Evolutionary conservation across 1,140 invertebrate genomes (phyloP).

Genomic region (Pollicipes pollicipes): DNA sequence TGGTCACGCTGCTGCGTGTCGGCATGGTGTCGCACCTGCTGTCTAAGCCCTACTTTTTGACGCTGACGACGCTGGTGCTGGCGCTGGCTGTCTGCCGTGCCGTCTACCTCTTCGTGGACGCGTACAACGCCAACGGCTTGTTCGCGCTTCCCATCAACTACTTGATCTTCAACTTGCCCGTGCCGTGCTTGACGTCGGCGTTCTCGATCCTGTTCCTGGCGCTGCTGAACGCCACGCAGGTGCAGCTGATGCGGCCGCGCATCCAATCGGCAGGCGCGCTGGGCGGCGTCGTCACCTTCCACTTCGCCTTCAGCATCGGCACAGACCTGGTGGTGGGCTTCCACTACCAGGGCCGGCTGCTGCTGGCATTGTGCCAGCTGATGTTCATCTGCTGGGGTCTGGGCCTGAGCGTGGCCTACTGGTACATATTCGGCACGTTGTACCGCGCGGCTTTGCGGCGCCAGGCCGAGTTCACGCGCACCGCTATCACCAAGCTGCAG

Average conservation of each 20-base stretch:
- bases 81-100: slow-evolving; percentile 50
- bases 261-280: slow-evolving; percentile 63
- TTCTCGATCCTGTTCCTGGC: slow-evolving; percentile 70
- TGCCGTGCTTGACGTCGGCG: slow-evolving; percentile 60
- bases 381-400: not conserved
- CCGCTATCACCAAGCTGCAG: slow-evolving; percentile 25
- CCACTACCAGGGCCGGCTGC: not conserved
- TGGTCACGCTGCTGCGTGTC: not conserved
- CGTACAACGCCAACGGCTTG: slow-evolving; percentile 60
- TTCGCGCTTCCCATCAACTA: slow-evolving; percentile 57
- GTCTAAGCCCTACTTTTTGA: not conserved
- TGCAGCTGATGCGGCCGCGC: slow-evolving; percentile 40
- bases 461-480: slow-evolving; percentile 25
- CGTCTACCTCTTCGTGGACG: slow-evolving; percentile 70
- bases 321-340: not conserved
- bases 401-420: not conserved
- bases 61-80: not conserved
- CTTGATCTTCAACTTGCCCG: slow-evolving; percentile 57
- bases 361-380: not conserved
- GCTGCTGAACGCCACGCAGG: slow-evolving; percentile 50
- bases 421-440: not conserved
- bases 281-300: slow-evolving; percentile 47
- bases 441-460: not conserved
- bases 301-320: slow-evolving; percentile 19
- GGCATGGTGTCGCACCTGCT: not conserved